Percentiles rank a stretch among this genome's conserved stretches.
These are phyloP conservation scores for Mus spretus DNA, from an alignment of 2,797 vertebrate species.

Conservation along the genomic window DNA sequence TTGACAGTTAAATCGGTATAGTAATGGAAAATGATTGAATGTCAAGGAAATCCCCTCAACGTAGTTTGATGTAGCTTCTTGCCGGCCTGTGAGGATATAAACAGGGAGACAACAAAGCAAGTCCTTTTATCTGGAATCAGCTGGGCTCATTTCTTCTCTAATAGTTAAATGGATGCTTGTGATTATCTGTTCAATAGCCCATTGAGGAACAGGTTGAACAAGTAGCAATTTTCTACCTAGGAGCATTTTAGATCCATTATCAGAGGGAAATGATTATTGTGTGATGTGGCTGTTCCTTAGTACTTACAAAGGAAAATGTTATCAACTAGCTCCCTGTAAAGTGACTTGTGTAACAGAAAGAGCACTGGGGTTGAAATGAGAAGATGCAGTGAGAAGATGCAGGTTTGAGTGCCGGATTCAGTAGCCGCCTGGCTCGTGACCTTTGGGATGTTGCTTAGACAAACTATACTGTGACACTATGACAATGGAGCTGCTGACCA, in stretches of 20 bases:
- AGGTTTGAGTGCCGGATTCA: neutral
- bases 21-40: neutral
- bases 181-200: slow-evolving; percentile 64
- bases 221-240: slow-evolving; percentile 71
- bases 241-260: slow-evolving; percentile 63
- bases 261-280: slow-evolving; percentile 25
- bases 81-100: neutral
- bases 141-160: slow-evolving; percentile 53
- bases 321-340: slow-evolving; percentile 13
- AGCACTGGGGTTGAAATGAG: neutral
- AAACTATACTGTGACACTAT: neutral
- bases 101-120: neutral
- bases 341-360: slow-evolving; percentile 46
- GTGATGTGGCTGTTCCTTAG: neutral
- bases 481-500: neutral
- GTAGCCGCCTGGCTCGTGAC: rapidly evolving
- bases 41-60: neutral
- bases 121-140: slow-evolving; percentile 54
- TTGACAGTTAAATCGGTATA: neutral
- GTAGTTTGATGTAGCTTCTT: neutral
- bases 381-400: neutral
- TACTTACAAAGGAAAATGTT: slow-evolving; percentile 45
- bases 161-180: slow-evolving; percentile 58
- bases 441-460: neutral
- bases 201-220: slow-evolving; percentile 49